Evolutionary conservation across 2,888 invertebrate genomes (phyloP).

Genomic region (Spilosoma lubricipeda): DNA sequence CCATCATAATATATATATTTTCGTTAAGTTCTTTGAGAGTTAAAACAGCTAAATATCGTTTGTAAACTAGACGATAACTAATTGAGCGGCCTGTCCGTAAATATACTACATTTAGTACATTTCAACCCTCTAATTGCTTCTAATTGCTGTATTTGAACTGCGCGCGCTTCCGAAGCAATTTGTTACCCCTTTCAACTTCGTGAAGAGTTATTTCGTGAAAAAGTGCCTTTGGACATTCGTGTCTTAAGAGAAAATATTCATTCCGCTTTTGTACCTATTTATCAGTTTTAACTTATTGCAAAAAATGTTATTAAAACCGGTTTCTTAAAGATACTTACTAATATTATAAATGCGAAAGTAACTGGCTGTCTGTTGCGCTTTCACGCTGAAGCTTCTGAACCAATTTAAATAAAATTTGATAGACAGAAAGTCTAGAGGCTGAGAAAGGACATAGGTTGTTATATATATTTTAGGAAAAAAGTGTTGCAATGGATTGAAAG

Average conservation of each 20-base stretch:
- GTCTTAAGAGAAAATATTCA: constrained; percentile 23
- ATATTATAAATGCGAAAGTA: no score
- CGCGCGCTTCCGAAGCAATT: constrained; percentile 30
- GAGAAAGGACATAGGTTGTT: no score
- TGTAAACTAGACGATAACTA: constrained; percentile 32
- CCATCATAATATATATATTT: neutral
- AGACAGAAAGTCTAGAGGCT: no score
- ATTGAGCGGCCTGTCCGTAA: constrained; percentile 26
- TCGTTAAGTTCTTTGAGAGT: neutral
- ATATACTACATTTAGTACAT: constrained; percentile 17
- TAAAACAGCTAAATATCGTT: neutral
- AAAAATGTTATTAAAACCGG: neutral
- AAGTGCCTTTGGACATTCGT: constrained; percentile 9
- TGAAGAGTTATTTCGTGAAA: constrained; percentile 22
- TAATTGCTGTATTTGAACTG: constrained; percentile 48
- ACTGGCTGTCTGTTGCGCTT: no score
- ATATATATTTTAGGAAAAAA: no score
- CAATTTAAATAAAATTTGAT: no score
- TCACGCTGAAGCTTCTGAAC: no score
- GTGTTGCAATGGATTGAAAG: no score
- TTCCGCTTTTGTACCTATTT: neutral
- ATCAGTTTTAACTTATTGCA: neutral
- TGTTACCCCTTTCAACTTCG: constrained; percentile 30
- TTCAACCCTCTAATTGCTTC: constrained; percentile 43
- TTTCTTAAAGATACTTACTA: no score